Evolutionary conservation across 2,113 vertebrate genomes (phyloP), one percentile per base, ranked within the genome.

Genomic region (Chaenogobius annularis): DNA sequence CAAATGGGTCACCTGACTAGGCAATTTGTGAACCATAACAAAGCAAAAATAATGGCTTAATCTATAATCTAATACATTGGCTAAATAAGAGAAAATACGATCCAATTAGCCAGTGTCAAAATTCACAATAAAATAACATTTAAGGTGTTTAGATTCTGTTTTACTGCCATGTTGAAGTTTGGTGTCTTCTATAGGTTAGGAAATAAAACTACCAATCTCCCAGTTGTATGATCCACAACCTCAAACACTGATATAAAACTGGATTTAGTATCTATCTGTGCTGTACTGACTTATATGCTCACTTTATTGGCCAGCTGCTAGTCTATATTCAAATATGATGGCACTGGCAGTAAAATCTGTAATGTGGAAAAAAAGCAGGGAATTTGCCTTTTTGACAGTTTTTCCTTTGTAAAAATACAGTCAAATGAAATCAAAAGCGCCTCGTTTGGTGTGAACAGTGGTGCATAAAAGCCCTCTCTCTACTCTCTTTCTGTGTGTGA

Each of bases 401-500:
- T 26, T 14, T 37, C 23, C 8, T 5, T 35, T 17, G 7, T n/a
- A 43, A 8, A 63, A 43, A 63, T 20, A 63, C 10, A n/a, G 17
- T 13, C 1, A 31, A 59, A 59, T 9, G 19, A 10, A 63, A 40
- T 5, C 17, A 40, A 54, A 54, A 54, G 50, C 7, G 2, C 35
- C 61, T 63, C 19, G 17, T 40, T n/a, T 17, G 35, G 61, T 63
- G 61, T 43, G 61, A 63, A 63, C 17, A 63, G 9, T 63, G 35
- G 61, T 40, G 61, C 61, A 63, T 63, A 40, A 7, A 9, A 7
- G 14, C 59, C 5, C 19, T 63, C 17, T 12, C 35, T 70, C 31
- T 66, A 50, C 73, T 43, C 73, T 77, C 54, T 61, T 55, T 12
- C 11, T 47, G 9, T 67, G 65, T 67, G 65, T 78, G 80, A 81